Base-by-base conservation (phyloP, 2,113 vertebrate genomes). In the Thalassoma bifasciatum region DNA sequence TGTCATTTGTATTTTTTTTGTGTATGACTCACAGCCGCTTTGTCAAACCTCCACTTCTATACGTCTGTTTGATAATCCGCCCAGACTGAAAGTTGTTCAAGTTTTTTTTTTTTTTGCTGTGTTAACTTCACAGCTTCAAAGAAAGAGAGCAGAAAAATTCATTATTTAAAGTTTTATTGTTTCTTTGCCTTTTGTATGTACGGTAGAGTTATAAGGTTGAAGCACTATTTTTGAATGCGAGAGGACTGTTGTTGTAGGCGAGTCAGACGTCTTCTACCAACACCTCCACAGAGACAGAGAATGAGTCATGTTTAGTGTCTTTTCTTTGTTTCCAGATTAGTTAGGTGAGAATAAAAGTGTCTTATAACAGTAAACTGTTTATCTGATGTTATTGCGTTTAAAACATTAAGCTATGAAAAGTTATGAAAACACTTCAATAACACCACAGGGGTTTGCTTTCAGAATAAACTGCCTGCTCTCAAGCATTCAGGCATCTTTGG, bases 281-380 rank as follows among this genome's bases (percentile, higher is more conserved):
- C 70, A 80, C 71, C 63, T 82, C 66, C 58, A 46, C 22, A 1
- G 47, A 9, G 36, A 63, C 17, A 36, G 24, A 38, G 42, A 67
- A 69, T 14, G 8, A 22, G 64, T 73, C 56, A 68, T 14, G 46
- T 36, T 73, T 47, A 75, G 46, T 54, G 30, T 17, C 51, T 47
- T 63, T 71, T 58, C 77, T 77, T 68, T 54, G 34, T 75, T 44
- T 17, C 22, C 52, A 73, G 67, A 86, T 56, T 34, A 51, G 75
- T 71, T 59, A 10, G 21, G 47, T 44, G 42, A 84, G 61, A 66
- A 6, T 36, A 56, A 13, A 53, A 50, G 24, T 26, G 9, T 40
- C 12, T 11, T 2, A 40, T 40, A 17, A 57, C 23, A 60, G 21
- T 19, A 42, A 37, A 23, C 38, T 1, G 54, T 60, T 65, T 7